Percentiles rank a stretch among this genome's conserved stretches.
phyloP scores from a whole-genome alignment of 2,797 vertebrate species.

The Peromyscus aztecus region DNA sequence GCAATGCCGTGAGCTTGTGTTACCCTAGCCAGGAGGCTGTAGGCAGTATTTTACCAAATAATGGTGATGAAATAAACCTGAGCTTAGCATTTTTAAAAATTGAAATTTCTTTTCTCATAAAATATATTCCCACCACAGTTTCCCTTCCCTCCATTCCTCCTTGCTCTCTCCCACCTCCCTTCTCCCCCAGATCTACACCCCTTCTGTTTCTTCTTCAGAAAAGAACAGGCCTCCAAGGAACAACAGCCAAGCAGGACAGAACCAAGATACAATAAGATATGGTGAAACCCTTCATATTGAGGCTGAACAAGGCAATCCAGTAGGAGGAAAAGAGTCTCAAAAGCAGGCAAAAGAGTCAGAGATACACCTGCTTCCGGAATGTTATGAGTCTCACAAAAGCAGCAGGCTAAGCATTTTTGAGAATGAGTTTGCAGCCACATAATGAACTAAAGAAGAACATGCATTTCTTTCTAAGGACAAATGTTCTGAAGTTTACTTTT shows the following conservation, averaged over 20 bases:
- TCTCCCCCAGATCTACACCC: not conserved
- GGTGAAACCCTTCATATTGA: not conserved
- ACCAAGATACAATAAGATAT: not conserved
- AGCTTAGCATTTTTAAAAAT: not conserved
- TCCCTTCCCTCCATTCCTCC: not conserved
- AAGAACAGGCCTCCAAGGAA: not conserved
- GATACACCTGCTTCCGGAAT: too few species aligned
- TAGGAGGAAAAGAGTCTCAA: not conserved
- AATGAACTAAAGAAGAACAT: constrained; percentile 13
- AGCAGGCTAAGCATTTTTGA: not conserved
- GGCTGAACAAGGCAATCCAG: not conserved
- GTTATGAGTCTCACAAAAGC: not conserved
- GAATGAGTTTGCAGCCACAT: not conserved
- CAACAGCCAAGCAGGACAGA: not conserved
- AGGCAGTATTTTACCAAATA: not conserved
- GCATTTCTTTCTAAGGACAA: constrained; percentile 60
- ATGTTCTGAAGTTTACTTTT: constrained; percentile 12
- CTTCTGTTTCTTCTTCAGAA: not conserved
- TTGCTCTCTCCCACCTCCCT: too few species aligned
- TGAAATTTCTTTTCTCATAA: not conserved
- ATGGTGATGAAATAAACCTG: not conserved
- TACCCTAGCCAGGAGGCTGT: rapidly evolving
- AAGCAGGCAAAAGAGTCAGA: not conserved
- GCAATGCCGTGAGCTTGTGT: too few species aligned
- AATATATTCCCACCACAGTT: not conserved